Conservation (phyloP, 2,113 vertebrate species). For the Thymallus thymallus region DNA sequence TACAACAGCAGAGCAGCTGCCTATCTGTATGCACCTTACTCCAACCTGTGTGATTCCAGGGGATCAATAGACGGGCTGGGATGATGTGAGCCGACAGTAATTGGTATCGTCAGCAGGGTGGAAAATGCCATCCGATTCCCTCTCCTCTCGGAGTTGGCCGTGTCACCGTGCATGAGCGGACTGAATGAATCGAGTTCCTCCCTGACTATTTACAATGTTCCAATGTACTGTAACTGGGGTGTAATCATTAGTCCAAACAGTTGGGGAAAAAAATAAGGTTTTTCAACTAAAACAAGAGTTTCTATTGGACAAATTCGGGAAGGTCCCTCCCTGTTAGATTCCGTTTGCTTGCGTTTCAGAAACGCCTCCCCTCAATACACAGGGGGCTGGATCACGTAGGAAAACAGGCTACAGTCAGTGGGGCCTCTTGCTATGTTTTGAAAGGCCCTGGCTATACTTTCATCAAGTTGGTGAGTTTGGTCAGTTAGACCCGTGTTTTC, state of each 20-base stretch:
- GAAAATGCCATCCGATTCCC: slow-evolving; percentile 18
- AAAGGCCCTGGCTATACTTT: too few relatives aligned
- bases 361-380: background rate
- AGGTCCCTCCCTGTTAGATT: too few relatives aligned
- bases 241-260: too few relatives aligned
- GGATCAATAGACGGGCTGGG: slow-evolving; percentile 13
- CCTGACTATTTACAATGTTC: background rate
- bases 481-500: too few relatives aligned
- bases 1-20: background rate
- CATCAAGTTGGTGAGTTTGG: too few relatives aligned
- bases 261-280: too few relatives aligned
- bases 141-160: too few relatives aligned
- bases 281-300: too few relatives aligned
- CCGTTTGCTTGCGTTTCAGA: too few relatives aligned
- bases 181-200: background rate
- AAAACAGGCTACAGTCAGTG: background rate
- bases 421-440: too few relatives aligned
- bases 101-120: slow-evolving; percentile 22
- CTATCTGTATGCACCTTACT: background rate
- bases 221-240: background rate
- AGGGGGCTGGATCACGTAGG: background rate
- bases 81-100: slow-evolving; percentile 12
- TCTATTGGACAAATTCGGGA: too few relatives aligned
- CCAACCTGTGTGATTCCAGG: background rate
- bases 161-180: background rate